These are phyloP conservation scores for Orestias chungarensis DNA, from an alignment of 2,797 vertebrate genomes.

Conservation along the genomic window DNA sequence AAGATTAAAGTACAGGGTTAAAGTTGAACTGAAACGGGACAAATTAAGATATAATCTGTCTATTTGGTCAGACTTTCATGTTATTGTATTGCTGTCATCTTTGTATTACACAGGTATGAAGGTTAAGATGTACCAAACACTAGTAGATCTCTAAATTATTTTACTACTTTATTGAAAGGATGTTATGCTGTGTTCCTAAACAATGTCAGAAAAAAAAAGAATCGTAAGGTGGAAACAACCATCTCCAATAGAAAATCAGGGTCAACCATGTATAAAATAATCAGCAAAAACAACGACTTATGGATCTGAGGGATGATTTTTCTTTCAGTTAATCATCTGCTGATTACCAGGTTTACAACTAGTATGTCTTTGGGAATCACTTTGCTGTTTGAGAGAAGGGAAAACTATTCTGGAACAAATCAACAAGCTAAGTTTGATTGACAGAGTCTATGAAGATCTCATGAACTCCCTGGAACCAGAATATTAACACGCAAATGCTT, in stretches of 20 bases:
- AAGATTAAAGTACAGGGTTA: background rate
- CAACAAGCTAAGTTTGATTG: background rate
- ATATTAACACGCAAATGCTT: background rate
- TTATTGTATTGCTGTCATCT: background rate
- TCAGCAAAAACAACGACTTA: background rate
- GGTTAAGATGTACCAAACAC: background rate
- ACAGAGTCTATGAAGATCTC: background rate
- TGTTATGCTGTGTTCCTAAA: background rate
- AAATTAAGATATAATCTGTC: background rate
- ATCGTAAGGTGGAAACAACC: too few relatives aligned
- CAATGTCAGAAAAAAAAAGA: too few relatives aligned
- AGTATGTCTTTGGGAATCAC: background rate
- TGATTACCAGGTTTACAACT: background rate
- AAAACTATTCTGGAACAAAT: background rate
- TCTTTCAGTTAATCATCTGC: background rate
- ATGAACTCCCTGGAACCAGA: background rate
- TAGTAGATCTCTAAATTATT: too few relatives aligned
- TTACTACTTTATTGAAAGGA: background rate
- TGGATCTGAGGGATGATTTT: background rate
- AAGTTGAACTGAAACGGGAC: background rate
- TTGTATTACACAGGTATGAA: background rate
- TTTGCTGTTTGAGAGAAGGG: background rate
- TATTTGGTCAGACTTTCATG: background rate
- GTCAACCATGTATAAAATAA: background rate
- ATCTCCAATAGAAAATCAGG: background rate